phyloP scores from a whole-genome alignment of 2,888 invertebrate species.

The Lacanobia oleracea region DNA sequence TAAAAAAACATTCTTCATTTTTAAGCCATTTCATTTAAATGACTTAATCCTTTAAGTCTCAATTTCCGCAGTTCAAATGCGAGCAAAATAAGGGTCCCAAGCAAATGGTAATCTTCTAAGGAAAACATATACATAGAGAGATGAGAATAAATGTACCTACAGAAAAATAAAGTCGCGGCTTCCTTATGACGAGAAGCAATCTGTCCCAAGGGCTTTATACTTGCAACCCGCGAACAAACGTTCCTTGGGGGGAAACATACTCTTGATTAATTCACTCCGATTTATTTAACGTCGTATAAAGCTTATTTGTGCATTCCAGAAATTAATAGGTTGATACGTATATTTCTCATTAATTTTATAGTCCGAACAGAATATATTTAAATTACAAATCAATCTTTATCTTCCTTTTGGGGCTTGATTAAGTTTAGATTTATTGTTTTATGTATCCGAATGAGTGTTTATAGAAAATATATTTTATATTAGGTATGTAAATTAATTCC shows the following conservation, averaged over 20 bases:
- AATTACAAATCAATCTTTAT: constrained; percentile 50
- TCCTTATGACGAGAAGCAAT: constrained; percentile 75
- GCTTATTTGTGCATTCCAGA: constrained; percentile 65
- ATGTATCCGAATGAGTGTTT: constrained; percentile 27
- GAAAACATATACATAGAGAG: constrained; percentile 15
- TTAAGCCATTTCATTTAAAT: constrained; percentile 3
- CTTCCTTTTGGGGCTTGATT: constrained; percentile 47
- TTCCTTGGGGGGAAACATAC: constrained; percentile 76
- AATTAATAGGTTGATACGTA: constrained; percentile 43
- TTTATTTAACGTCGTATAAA: constrained; percentile 72
- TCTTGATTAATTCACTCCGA: constrained; percentile 79
- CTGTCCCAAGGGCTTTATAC: constrained; percentile 72
- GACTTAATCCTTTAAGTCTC: not conserved
- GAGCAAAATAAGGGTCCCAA: constrained; percentile 4
- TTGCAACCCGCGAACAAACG: constrained; percentile 74
- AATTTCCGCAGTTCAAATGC: constrained; percentile 15
- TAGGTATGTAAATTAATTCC: constrained; percentile 34
- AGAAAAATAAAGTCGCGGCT: constrained; percentile 68
- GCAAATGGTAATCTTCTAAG: constrained; percentile 36
- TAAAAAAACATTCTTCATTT: not conserved
- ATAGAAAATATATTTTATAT: constrained; percentile 34
- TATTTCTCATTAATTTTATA: constrained; percentile 57
- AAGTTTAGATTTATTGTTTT: constrained; percentile 41
- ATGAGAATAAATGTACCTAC: constrained; percentile 18
- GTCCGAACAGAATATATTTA: constrained; percentile 58